Evolutionary conservation across 2,888 invertebrate genomes (phyloP), one percentile per base, ranked within the genome.

Genomic region (Danaus chrysippus): DNA sequence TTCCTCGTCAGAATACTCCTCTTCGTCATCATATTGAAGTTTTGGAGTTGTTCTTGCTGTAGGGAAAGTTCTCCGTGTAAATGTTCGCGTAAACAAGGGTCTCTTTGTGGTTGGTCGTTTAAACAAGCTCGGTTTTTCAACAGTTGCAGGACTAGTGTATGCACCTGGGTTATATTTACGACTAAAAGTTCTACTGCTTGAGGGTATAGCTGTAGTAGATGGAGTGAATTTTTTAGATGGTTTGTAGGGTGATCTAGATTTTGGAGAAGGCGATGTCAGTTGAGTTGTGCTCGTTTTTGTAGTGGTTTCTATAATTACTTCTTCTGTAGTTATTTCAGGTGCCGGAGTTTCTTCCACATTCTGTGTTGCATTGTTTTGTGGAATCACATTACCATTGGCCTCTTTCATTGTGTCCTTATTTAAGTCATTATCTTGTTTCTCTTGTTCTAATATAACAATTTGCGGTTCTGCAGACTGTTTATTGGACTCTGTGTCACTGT

Each of bases 81-180:
- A 86, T 34, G 83, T 75, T 70, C 83, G 79, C 23, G 84, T 78
- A 61, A 87, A 85, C 34, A 87, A 64, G 11, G 84, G 89, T 72
- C 84, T 78, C 70, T 84, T 82, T 6, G 88, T 80, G 43, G 78
- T 73, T 17, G 76, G 70, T 55, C 82, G 77, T 68, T 74, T 81
- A 54, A 86, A 79, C 15, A 80, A 72, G 64, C 79, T 79, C 44
- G 81, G 77, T 70, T 80, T 81, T 9, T 86, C 86, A 42, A 79
- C 74, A 8, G 88, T 78, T 3, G 87, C 73, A 44, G 91, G 91
- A 59, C 90, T 91, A 13, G 91, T 91, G 56, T 89, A 91, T 6
- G 76, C 86, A 19, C 91, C 91, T 54, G 84, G 85, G 67, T 88
- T 91, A 69, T 81, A 92, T 76, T 91, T 91, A 15, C 91, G 84